Evolutionary conservation across 2,888 invertebrate genomes (phyloP).

Genomic region (Stictocephala bisonia): DNA sequence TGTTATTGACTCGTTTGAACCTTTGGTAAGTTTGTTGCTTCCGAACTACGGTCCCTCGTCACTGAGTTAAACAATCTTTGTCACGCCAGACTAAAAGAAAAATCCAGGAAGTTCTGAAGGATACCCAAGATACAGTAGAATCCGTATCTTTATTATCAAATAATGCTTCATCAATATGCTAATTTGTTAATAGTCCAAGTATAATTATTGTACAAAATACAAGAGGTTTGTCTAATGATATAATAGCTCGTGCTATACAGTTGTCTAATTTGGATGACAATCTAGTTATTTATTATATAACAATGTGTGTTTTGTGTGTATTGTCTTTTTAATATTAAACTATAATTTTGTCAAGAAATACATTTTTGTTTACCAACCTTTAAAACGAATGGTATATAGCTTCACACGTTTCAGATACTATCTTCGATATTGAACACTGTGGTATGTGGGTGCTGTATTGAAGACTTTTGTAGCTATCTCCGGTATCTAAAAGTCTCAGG

Average conservation of each 20-base stretch:
- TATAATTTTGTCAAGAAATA: no score
- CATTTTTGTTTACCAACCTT: neutral
- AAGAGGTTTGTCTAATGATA: neutral
- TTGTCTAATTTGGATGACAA: slow-evolving; percentile 4
- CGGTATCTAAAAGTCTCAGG: slow-evolving; percentile 9
- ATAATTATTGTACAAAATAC: neutral
- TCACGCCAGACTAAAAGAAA: slow-evolving; percentile 1
- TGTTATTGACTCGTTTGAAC: neutral
- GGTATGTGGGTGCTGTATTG: slow-evolving; percentile 24
- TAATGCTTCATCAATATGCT: neutral
- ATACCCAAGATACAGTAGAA: neutral
- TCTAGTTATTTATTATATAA: neutral
- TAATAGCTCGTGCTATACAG: neutral
- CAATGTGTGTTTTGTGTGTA: neutral
- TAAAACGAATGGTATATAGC: slow-evolving; percentile 3
- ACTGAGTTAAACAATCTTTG: no score
- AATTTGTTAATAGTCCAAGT: neutral
- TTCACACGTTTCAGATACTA: slow-evolving; percentile 10
- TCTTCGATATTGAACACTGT: neutral
- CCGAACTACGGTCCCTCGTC: no score
- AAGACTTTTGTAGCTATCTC: slow-evolving; percentile 27
- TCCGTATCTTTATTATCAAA: neutral
- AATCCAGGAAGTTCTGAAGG: neutral
- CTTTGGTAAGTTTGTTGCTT: neutral
- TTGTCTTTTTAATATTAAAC: neutral